These are phyloP conservation scores for Teleogryllus oceanicus DNA, from an alignment of 2,888 invertebrate genomes.

Conservation along the genomic window DNA sequence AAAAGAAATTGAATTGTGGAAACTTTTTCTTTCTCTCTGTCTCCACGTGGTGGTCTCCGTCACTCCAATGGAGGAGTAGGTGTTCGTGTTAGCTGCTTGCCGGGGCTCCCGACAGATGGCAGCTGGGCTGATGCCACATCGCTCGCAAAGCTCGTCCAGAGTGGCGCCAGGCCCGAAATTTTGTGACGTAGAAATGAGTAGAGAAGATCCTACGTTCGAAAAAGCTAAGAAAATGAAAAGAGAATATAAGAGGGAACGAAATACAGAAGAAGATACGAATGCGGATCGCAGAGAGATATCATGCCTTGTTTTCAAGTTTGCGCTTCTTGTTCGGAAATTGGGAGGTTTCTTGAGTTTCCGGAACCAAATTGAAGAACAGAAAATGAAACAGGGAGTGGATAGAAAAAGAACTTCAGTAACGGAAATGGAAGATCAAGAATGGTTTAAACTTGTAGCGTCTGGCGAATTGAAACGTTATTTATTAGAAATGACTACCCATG, in stretches of 20 bases:
- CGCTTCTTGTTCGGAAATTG: constrained; percentile 30
- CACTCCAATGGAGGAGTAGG: background rate
- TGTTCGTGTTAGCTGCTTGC: background rate
- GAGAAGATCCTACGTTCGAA: background rate
- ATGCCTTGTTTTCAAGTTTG: constrained; percentile 19
- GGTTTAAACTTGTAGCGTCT: no score
- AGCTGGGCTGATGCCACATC: background rate
- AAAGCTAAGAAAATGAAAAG: background rate
- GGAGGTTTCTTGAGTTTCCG: constrained; percentile 28
- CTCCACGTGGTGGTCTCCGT: background rate
- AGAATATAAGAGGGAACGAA: background rate
- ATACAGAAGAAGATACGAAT: background rate
- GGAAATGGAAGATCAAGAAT: no score
- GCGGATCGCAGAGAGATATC: background rate
- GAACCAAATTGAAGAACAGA: constrained; percentile 27
- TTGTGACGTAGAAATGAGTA: background rate
- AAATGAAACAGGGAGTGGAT: constrained; percentile 26
- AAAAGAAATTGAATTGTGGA: constrained; percentile 7
- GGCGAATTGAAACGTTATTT: no score
- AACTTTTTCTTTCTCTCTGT: constrained; percentile 5
- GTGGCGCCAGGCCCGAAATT: background rate
- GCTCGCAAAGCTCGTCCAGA: background rate
- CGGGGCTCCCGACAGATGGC: background rate
- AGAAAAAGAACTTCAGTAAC: constrained; percentile 24
- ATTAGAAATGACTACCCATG: no score